A percentile compares a stretch with the other conserved stretches of the same genome.
Conservation (phyloP, 1,140 invertebrate genomes). For the Drosophila nikananu region DNA sequence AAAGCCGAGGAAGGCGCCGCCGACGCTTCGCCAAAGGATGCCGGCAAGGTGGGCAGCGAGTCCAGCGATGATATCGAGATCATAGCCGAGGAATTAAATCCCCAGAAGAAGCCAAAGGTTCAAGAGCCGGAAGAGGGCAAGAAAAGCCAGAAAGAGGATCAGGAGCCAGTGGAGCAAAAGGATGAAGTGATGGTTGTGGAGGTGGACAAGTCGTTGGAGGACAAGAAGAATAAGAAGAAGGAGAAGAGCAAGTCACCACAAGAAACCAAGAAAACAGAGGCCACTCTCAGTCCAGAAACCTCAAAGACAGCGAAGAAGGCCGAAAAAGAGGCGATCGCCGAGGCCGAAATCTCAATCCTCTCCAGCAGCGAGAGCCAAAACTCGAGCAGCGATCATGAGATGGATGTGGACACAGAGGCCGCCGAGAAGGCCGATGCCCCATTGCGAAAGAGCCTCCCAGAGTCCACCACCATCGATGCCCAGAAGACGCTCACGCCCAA, state of each 20-base stretch:
- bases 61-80: slow-evolving; percentile 72
- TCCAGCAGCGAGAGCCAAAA: slow-evolving; percentile 54
- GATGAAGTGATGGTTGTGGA: background rate
- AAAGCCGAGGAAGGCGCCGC: slow-evolving; percentile 6
- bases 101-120: slow-evolving; percentile 61
- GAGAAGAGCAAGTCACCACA: background rate
- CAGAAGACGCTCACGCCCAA: slow-evolving; percentile 67
- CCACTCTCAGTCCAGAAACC: background rate
- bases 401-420: slow-evolving; percentile 58
- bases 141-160: background rate
- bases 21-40: background rate
- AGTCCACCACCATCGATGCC: background rate
- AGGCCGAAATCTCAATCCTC: slow-evolving; percentile 37
- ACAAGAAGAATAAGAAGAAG: background rate
- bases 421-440: slow-evolving; percentile 4
- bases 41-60: slow-evolving; percentile 23
- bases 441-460: background rate
- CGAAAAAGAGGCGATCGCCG: background rate
- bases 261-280: background rate
- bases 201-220: background rate
- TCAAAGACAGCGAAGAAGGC: background rate
- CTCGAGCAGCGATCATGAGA: slow-evolving; percentile 48
- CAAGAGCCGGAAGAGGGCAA: background rate
- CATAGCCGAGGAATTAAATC: slow-evolving; percentile 56
- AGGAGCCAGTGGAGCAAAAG: background rate